These are phyloP conservation scores for Solenopsis fugax DNA, from an alignment of 1,140 invertebrate genomes.

Conservation along the genomic window DNA sequence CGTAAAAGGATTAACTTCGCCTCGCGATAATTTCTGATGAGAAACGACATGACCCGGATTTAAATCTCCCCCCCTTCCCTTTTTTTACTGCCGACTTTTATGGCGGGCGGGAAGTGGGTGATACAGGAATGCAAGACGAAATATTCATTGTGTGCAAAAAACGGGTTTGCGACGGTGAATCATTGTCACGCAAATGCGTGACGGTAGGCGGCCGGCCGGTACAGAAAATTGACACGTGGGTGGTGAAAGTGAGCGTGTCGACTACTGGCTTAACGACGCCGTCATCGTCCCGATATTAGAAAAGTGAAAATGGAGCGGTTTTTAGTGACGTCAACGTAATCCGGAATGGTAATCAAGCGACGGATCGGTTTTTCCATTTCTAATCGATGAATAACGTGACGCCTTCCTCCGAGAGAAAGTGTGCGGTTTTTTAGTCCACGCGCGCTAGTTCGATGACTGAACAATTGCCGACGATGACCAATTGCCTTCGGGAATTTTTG, in stretches of 20 bases:
- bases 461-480: background rate
- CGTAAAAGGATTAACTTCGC: constrained; percentile 1
- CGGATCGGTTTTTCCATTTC: background rate
- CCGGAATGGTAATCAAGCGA: background rate
- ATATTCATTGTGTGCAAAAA: background rate
- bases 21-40: constrained; percentile 8
- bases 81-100: background rate
- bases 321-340: constrained; percentile 47
- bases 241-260: constrained; percentile 81
- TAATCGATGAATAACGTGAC: background rate
- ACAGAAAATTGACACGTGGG: constrained; percentile 78
- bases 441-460: background rate
- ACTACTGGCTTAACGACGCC: constrained; percentile 71
- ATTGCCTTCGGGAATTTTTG: background rate
- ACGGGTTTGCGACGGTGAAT: constrained; percentile 68
- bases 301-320: constrained; percentile 56
- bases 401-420: constrained; percentile 36
- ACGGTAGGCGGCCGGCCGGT: constrained; percentile 17
- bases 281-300: constrained; percentile 33
- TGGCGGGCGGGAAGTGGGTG: background rate
- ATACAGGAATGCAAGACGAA: background rate
- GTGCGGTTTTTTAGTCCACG: background rate
- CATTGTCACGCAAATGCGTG: constrained; percentile 72
- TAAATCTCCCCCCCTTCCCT: background rate
- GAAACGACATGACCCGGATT: background rate